phyloP scores from a whole-genome alignment of 2,113 vertebrate species.

The Megaleporinus macrocephalus region DNA sequence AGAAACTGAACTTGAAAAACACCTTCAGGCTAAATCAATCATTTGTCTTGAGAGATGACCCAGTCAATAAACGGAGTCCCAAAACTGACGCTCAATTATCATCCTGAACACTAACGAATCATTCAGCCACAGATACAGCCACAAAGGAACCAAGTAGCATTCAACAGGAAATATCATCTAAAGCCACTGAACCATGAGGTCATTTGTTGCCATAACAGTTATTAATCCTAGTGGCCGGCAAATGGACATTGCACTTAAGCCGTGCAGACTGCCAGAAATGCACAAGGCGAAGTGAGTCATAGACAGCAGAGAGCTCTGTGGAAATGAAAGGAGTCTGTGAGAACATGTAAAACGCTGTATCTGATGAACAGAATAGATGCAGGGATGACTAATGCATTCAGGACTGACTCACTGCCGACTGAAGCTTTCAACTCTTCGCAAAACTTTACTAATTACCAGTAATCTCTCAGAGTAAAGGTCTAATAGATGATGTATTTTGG shows the following conservation, averaged over 20 bases:
- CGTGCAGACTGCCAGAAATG: slow-evolving; percentile 34
- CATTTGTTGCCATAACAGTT: slow-evolving; percentile 79
- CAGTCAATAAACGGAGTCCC: slow-evolving; percentile 58
- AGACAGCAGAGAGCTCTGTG: slow-evolving; percentile 9
- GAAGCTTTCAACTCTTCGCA: background rate
- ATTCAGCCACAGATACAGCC: slow-evolving; percentile 57
- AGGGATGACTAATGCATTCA: slow-evolving; percentile 17
- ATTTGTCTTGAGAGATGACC: background rate
- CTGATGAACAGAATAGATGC: slow-evolving; percentile 18
- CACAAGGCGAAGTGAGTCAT: slow-evolving; percentile 46
- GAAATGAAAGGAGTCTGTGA: slow-evolving; percentile 46
- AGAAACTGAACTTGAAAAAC: too few species aligned
- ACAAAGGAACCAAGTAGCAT: slow-evolving; percentile 74
- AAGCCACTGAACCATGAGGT: slow-evolving; percentile 74
- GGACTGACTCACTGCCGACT: background rate
- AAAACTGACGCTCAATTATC: slow-evolving; percentile 68
- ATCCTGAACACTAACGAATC: slow-evolving; percentile 50
- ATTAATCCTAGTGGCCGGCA: slow-evolving; percentile 73
- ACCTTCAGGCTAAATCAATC: background rate
- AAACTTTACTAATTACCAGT: background rate
- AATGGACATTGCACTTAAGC: slow-evolving; percentile 52
- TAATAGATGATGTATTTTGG: background rate
- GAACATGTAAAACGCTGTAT: slow-evolving; percentile 15
- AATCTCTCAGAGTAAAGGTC: background rate
- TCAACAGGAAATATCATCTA: slow-evolving; percentile 73